A percentile compares a stretch with the other conserved stretches of the same genome.
These are phyloP conservation scores for Meandrina meandrites DNA, from an alignment of 92 coral and sea anemone species.

Conservation along the genomic window DNA sequence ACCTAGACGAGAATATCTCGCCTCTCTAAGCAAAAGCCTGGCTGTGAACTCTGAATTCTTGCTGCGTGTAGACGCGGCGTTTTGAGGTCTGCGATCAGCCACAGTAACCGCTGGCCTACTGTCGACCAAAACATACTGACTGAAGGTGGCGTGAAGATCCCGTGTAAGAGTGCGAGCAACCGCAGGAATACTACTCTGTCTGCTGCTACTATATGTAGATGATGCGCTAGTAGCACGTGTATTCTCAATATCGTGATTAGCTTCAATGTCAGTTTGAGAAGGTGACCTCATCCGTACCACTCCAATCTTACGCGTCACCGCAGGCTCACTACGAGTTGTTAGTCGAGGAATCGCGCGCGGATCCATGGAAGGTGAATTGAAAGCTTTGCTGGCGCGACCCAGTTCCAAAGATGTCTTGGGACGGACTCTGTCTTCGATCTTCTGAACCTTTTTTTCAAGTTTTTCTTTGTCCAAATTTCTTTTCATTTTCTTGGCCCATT, in stretches of 20 bases:
- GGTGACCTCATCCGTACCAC: constrained; percentile 30
- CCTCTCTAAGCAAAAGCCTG: not conserved
- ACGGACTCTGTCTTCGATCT: constrained; percentile 37
- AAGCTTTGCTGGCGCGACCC: constrained; percentile 3
- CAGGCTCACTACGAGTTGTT: constrained; percentile 68
- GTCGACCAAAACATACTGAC: constrained; percentile 59
- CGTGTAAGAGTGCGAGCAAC: constrained; percentile 72
- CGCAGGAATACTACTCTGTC: constrained; percentile 54
- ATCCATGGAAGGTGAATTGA: not conserved
- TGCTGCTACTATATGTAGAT: constrained; percentile 37
- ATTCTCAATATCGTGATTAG: constrained; percentile 14
- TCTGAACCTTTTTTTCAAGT: constrained; percentile 5
- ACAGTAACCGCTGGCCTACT: constrained; percentile 38
- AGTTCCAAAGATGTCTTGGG: constrained; percentile 62
- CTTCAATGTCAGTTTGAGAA: not conserved
- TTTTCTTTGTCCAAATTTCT: constrained; percentile 60
- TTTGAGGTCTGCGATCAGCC: constrained; percentile 19
- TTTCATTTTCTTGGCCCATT: constrained; percentile 72
- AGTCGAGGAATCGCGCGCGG: constrained; percentile 63
- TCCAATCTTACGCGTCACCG: constrained; percentile 26
- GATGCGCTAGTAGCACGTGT: constrained; percentile 45
- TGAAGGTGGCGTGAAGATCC: constrained; percentile 78
- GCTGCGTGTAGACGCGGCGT: not conserved
- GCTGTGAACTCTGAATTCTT: constrained; percentile 3
- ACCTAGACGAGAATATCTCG: constrained; percentile 7